Evolutionary conservation across 2,888 invertebrate species (phyloP).

Genomic region (Eristalis intricaria): DNA sequence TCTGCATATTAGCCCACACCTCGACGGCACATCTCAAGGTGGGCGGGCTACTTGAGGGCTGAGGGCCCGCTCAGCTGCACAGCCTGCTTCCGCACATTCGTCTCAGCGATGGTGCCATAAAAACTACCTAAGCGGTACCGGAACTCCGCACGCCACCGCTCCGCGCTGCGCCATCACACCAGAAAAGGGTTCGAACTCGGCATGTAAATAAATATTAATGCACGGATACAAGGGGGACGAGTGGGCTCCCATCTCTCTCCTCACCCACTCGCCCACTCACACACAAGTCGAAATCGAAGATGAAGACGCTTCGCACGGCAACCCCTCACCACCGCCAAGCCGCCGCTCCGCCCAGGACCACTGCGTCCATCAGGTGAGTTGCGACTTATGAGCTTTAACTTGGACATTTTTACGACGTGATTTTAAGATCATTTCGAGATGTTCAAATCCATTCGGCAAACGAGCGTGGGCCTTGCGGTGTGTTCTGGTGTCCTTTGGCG

Average conservation of each 20-base stretch:
- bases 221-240: conserved; percentile 3
- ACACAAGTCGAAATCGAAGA: conserved; percentile 30
- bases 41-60: conserved; percentile 15
- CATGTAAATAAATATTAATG: conserved; percentile 70
- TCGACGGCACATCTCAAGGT: not conserved
- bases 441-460: conserved; percentile 69
- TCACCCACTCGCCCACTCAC: not conserved
- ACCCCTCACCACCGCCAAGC: not conserved
- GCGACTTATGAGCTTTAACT: conserved; percentile 71
- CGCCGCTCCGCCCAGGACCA: conserved; percentile 1
- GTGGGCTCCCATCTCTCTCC: conserved; percentile 16
- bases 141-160: not conserved
- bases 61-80: conserved; percentile 37
- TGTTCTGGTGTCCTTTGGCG: not conserved
- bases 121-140: conserved; percentile 16
- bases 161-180: not conserved
- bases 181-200: conserved; percentile 62
- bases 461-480: conserved; percentile 37
- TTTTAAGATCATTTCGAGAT: conserved; percentile 73
- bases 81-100: conserved; percentile 43
- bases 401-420: conserved; percentile 74
- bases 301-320: not conserved
- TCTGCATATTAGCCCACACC: conserved; percentile 71
- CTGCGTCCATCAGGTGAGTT: conserved; percentile 67
- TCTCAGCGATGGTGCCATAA: conserved; percentile 50